phyloP scores from a whole-genome alignment of 2,113 vertebrate genomes.

The Helogale parvula region DNA sequence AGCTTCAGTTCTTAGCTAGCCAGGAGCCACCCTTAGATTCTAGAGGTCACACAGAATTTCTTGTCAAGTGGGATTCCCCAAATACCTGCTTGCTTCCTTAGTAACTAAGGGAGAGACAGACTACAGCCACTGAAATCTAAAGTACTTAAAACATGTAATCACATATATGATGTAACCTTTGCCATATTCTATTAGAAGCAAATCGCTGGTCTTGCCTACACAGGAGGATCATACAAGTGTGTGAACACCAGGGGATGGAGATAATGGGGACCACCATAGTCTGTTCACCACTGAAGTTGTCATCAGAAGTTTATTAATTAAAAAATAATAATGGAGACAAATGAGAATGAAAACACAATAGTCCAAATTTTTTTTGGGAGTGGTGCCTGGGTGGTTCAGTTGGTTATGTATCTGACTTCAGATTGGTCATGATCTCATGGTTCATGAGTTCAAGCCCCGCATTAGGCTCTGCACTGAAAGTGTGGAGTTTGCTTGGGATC shows the following conservation, averaged over 20 bases:
- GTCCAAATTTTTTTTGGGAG: not conserved
- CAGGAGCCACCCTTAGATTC: not conserved
- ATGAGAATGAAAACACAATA: not conserved
- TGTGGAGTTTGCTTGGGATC: too few species aligned
- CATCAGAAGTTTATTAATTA: not conserved
- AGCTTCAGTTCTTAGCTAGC: not conserved
- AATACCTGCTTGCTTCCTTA: not conserved
- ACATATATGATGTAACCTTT: not conserved
- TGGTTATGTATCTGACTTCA: too few species aligned
- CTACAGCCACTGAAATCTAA: not conserved
- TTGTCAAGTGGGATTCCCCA: not conserved
- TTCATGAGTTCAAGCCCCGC: too few species aligned
- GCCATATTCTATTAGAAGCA: not conserved
- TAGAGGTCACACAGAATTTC: not conserved
- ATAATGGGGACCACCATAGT: not conserved
- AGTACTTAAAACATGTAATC: not conserved
- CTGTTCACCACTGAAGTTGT: not conserved
- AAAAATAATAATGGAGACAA: not conserved
- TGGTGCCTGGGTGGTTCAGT: too few species aligned
- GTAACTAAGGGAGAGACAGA: not conserved
- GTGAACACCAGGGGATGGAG: not conserved
- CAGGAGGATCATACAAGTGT: not conserved
- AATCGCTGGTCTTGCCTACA: not conserved
- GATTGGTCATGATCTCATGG: too few species aligned
- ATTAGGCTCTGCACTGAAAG: too few species aligned